Percentiles rank a stretch among this genome's conserved stretches.
phyloP scores from a whole-genome alignment of 2,888 invertebrate species.

The Neocrepidodera transversa region DNA sequence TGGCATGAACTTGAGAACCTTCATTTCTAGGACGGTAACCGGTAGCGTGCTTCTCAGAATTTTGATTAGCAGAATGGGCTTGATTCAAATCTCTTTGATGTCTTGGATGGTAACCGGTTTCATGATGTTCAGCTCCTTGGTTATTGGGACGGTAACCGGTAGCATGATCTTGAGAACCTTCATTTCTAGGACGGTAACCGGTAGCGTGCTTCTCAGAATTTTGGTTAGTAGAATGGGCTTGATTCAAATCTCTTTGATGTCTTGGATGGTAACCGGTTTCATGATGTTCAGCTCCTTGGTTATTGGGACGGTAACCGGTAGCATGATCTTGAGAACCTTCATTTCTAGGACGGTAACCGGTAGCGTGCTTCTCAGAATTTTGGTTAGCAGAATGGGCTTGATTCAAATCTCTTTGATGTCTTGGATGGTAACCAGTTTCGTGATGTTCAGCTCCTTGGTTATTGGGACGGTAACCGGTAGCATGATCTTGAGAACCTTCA shows the following conservation, averaged over 20 bases:
- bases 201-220: background rate
- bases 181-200: background rate
- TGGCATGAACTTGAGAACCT: background rate
- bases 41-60: no score
- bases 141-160: background rate
- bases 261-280: background rate
- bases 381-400: background rate
- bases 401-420: background rate
- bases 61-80: no score
- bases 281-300: background rate
- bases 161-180: background rate
- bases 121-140: background rate
- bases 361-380: background rate
- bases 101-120: background rate
- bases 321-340: background rate
- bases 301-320: background rate
- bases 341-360: background rate
- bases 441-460: background rate
- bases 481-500: background rate
- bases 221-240: background rate
- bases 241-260: background rate
- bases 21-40: background rate
- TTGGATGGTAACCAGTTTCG: background rate
- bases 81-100: background rate
- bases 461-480: conserved; percentile 8